phyloP scores from a whole-genome alignment of 2,888 invertebrate species.

The Schizaphis graminum region DNA sequence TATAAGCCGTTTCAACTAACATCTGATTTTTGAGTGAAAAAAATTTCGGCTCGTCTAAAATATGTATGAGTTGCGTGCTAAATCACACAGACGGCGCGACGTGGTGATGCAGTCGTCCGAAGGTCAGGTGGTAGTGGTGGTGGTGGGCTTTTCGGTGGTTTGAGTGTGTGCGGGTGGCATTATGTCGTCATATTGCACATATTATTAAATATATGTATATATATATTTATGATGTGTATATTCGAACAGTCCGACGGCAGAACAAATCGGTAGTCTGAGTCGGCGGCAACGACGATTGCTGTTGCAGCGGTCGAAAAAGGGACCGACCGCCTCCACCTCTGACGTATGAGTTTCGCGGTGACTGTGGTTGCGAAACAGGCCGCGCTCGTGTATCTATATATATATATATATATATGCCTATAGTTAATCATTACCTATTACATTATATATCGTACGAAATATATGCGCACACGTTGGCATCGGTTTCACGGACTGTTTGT shows the following conservation, averaged over 20 bases:
- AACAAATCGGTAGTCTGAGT: slow-evolving; percentile 38
- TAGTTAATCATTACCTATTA: background rate
- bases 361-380: slow-evolving; percentile 38
- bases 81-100: background rate
- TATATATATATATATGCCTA: background rate
- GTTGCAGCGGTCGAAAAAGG: background rate
- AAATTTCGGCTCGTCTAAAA: background rate
- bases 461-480: background rate
- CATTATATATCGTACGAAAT: background rate
- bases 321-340: background rate
- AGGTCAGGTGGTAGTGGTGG: background rate
- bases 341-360: background rate
- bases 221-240: background rate
- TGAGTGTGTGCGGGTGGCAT: background rate
- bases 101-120: background rate
- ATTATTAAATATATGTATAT: background rate
- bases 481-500: slow-evolving; percentile 46
- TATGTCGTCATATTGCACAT: background rate
- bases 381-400: background rate
- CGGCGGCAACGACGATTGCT: background rate
- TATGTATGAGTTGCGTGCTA: background rate
- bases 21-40: background rate
- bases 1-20: background rate
- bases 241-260: slow-evolving; percentile 34
- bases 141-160: background rate